Base-by-base conservation (phyloP, 2,797 vertebrate species). In the Arctocebus calabarensis region DNA sequence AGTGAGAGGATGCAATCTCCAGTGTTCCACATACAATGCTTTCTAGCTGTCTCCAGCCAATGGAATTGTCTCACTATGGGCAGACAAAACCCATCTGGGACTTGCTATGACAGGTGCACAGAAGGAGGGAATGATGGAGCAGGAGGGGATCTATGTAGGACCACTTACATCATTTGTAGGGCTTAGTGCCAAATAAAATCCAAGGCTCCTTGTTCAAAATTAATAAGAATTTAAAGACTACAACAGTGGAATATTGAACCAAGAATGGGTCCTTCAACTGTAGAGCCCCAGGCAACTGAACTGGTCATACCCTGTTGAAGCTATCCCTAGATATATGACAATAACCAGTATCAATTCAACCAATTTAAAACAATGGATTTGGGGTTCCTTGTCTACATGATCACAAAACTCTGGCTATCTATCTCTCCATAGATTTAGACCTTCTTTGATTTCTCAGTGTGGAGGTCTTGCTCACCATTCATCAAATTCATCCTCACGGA, bases 401-500 rank as follows among this genome's bases (percentile, higher is more conserved):
- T 45, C 91, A 52, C 45, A 66, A 70, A 92, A 81, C 37, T 82
- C 83, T 52, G 16, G 32, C 62, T 48, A 7, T 59, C 3, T 43
- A 29, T 34, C n/a, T 77, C 43, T 75, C 37, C 37, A 14, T 4
- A 27, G 57, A 19, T 70, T 83, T 29, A 66, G 40, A 7, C 3
- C 40, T 91, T 82, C 32, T 73, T 88, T 71, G 59, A 70, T 68
- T 75, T 75, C 78, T 90, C 88, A 32, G n/a, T 20, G 40, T 27
- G 40, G n/a, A 79, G 8, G 1, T 10, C 23, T 62, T 74, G 1
- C 34, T 23, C 4, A 37, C 16, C 40, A 14, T 9, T 88, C 48
- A 68, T 32, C 74, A 84, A 84, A 20, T 88, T 68, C 59, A 88
- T 55, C 25, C 37, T 37, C n/a, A 10, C 61, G 29, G 45, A 43